These are phyloP conservation scores for Hybos culiciformis DNA, from an alignment of 2,888 invertebrate species.

Conservation along the genomic window DNA sequence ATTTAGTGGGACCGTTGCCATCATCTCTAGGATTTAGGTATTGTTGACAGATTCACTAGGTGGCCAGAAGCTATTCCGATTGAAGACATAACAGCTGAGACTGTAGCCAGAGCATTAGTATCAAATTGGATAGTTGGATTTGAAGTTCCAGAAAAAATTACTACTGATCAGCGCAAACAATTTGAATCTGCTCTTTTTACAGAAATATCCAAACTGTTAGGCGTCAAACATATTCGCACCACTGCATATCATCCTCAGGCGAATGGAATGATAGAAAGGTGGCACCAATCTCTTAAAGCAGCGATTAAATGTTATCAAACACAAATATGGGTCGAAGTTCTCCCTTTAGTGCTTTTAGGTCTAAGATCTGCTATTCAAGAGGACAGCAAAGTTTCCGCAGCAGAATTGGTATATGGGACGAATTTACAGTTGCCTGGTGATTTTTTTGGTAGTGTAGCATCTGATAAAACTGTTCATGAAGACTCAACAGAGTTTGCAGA, in stretches of 20 bases:
- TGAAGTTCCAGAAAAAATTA: conserved; percentile 27
- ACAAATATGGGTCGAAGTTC: background rate
- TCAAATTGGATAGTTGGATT: conserved; percentile 29
- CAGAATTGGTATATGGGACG: conserved; percentile 1
- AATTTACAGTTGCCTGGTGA: background rate
- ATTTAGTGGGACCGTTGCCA: background rate
- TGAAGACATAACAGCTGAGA: conserved; percentile 14
- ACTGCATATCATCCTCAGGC: conserved; percentile 26
- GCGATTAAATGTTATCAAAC: conserved; percentile 2
- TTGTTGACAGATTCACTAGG: conserved; percentile 15
- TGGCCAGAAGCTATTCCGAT: conserved; percentile 18
- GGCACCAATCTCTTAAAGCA: conserved; percentile 28
- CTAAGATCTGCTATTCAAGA: background rate
- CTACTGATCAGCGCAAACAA: conserved; percentile 27
- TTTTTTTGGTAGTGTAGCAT: too few species aligned
- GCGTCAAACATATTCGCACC: conserved; percentile 18
- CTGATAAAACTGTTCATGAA: too few species aligned
- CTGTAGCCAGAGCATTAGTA: conserved; percentile 22
- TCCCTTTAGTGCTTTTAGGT: background rate
- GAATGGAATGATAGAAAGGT: conserved; percentile 30
- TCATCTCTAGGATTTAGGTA: conserved; percentile 16
- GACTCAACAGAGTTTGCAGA: background rate
- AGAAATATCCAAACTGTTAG: conserved; percentile 18
- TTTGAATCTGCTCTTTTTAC: conserved; percentile 24
- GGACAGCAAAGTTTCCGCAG: background rate